Evolutionary conservation across 2,888 invertebrate species (phyloP), one percentile per base, ranked within the genome.

Genomic region (Lochmaea capreae): DNA sequence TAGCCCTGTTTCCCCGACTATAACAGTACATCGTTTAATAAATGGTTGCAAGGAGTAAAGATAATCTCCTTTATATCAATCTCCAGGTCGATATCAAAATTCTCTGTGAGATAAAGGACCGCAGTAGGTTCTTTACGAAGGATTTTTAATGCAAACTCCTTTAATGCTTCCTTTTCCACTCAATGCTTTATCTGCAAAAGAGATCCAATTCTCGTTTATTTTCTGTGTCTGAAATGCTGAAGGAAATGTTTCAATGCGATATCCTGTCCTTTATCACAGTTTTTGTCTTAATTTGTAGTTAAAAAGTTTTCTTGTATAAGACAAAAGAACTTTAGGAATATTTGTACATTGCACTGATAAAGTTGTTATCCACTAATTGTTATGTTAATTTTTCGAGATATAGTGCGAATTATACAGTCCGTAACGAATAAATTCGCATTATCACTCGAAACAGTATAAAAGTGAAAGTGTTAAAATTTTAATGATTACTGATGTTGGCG

Each of bases 11-110:
- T 43, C 43, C 43, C 8, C 5, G 43, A 11, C 11, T 43, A 9
- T 43, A 11, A 2, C 11, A 11, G 12, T 43, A 54, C 49, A 49
- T 16, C 9, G 4, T 33, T 33, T 61, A 42, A 39, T 42, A 46
- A 70, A 70, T 54, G 16, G 61, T 46, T 22, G 61, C 43, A 1
- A 16, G 18, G 61, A 12, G 46, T 61, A 12, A 54, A 68, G 73
- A 69, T 65, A 46, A 73, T 49, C 61, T 57, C 46, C 61, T 73
- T 66, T 61, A 62, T 61, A 70, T 70, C 73, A 73, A 73, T 73
- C 69, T 73, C 62, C n/a, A 33, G 59, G 33, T 54, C 66, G 73
- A 73, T 73, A 73, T 73, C 66, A 73, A 70, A 70, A 73, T 73
- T 62, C 61, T 65, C n/a, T 43, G 65, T 22, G 61, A 69, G 73